Evolutionary conservation across 1,140 invertebrate genomes (phyloP).

Genomic region (Triops longicaudatus): DNA sequence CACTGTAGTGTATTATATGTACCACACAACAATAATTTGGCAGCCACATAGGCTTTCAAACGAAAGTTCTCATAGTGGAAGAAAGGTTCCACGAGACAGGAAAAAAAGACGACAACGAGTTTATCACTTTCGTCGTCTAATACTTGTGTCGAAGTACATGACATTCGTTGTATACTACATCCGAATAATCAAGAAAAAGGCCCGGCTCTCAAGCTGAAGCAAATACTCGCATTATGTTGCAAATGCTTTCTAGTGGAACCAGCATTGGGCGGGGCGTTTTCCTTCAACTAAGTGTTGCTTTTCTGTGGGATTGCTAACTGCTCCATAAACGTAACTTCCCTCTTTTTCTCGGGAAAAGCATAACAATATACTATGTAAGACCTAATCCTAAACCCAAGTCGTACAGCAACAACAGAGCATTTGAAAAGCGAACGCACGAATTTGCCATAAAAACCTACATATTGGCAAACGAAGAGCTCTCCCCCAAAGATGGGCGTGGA

Average conservation of each 20-base stretch:
- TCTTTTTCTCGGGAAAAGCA: not conserved
- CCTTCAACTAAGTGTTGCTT: not conserved
- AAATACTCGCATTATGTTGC: not conserved
- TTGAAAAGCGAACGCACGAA: constrained; percentile 14
- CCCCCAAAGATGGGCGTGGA: not conserved
- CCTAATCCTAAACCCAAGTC: constrained; percentile 11
- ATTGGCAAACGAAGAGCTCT: constrained; percentile 11
- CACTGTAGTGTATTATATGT: no score
- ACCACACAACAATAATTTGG: no score
- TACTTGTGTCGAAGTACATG: not conserved
- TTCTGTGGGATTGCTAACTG: constrained; percentile 11
- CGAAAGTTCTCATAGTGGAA: no score
- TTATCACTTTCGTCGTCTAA: no score
- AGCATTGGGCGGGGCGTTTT: not conserved
- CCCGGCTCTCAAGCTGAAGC: not conserved
- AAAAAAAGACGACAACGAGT: no score
- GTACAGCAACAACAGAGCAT: not conserved
- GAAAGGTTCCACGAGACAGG: no score
- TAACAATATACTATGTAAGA: not conserved
- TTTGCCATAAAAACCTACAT: not conserved
- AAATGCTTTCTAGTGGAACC: not conserved
- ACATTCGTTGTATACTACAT: not conserved
- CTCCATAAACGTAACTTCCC: constrained; percentile 6
- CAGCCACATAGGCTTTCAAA: no score
- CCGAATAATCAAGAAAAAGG: not conserved